Conservation (phyloP, 2,113 vertebrate species). For the Tupaia chinensis region DNA sequence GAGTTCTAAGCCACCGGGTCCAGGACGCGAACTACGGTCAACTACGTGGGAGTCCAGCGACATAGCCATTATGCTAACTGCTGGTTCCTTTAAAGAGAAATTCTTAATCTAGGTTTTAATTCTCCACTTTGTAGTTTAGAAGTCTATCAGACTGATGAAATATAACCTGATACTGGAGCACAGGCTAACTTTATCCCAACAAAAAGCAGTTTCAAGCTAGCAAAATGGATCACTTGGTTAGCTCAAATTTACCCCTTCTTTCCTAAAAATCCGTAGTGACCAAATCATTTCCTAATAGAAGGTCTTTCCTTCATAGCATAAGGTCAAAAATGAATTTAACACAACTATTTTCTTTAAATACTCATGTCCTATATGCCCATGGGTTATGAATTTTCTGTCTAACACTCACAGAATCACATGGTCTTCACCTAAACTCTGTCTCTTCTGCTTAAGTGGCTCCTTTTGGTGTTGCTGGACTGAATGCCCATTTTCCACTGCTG, state of each 20-base stretch:
- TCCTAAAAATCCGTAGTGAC: slow-evolving; percentile 54
- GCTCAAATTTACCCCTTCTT: slow-evolving; percentile 1
- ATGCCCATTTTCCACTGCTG: slow-evolving; percentile 89
- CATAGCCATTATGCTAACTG: no score
- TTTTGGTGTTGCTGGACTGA: slow-evolving; percentile 87
- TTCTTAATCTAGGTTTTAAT: slow-evolving; percentile 24
- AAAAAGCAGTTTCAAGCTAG: slow-evolving; percentile 41
- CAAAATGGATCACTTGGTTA: slow-evolving; percentile 11
- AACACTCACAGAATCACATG: slow-evolving; percentile 91
- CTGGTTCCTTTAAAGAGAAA: no score
- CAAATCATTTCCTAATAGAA: slow-evolving; percentile 5
- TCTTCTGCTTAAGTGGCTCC: slow-evolving; percentile 90
- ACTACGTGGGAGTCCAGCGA: no score
- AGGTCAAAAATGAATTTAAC: slow-evolving; percentile 21
- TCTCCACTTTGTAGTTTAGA: slow-evolving; percentile 16
- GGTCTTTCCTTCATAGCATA: neutral
- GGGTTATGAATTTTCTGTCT: slow-evolving; percentile 83
- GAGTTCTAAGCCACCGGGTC: no score
- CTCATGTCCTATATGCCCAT: slow-evolving; percentile 68
- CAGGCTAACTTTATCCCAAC: slow-evolving; percentile 12
- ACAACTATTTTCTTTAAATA: slow-evolving; percentile 69
- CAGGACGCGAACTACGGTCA: no score
- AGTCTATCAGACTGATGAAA: slow-evolving; percentile 2
- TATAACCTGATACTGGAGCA: slow-evolving; percentile 35
- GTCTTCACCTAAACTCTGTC: slow-evolving; percentile 93